Evolutionary conservation across 2,888 invertebrate genomes (phyloP), one percentile per base, ranked within the genome.

Genomic region (Kuschelorhynchus macadamiae): DNA sequence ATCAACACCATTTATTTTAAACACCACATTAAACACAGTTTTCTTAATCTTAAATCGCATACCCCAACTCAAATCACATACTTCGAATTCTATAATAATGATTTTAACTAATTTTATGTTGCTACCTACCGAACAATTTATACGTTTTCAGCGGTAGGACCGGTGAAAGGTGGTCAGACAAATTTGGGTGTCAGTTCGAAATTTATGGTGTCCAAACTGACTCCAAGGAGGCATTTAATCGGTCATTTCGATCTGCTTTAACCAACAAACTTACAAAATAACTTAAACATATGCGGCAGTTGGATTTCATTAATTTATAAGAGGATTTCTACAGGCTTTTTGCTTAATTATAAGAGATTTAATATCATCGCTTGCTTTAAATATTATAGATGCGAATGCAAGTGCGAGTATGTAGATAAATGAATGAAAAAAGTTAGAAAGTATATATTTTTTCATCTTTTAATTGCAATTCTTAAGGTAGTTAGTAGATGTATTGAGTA

Each of bases 231-330:
- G 72, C 73, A 74, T 68, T 75, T 77, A 80, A 81, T 81, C 81
- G 72, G 75, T 76, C 75, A 76, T 75, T 77, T 73, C 74, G 78
- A 81, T 81, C 80, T 80, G 76, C 78, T 79, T 80, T 60, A 11
- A 60, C 64, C 64, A 65, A 80, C 67, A 61, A 79, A 80, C 80
- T 78, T 79, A 81, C 80, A 80, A 81, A 78, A 80, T 80, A 78
- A 78, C 77, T 70, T 66, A 79, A 81, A 80, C 81, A 80, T 80
- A 79, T 79, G 80, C 78, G 75, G 73, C 76, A 75, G 75, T 76
- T 78, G 76, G 78, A 77, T 77, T 79, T 78, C 75, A 77, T 78
- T 76, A 76, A 74, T 70, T 72, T 73, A 73, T 71, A 73, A 71
- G 69, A 67, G 70, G 71, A 67, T 71, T 61, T 49, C 67, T 59